Percentiles rank a stretch among this genome's conserved stretches.
Conservation (phyloP, 2,113 vertebrate species). For the Cyanistes caeruleus region DNA sequence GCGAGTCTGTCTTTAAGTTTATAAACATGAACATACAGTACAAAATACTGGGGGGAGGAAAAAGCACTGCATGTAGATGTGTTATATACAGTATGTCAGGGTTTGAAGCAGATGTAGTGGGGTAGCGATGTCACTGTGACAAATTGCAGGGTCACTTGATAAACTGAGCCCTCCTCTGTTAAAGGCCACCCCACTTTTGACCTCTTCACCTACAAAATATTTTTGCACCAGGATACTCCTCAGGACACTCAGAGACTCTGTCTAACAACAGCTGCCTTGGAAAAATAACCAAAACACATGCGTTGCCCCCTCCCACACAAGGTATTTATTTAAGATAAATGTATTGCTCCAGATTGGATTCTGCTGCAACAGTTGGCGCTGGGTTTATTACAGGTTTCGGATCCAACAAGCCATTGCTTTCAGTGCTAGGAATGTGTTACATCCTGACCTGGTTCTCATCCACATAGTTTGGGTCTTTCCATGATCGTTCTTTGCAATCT, state of each 20-base stretch:
- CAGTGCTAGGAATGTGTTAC: not conserved
- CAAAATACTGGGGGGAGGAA: not conserved
- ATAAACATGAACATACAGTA: not conserved
- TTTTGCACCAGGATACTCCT: not conserved
- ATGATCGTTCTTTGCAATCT: not conserved
- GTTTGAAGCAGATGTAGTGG: not conserved
- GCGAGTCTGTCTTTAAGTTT: not conserved
- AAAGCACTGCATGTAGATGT: fast-evolving
- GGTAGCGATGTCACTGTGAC: not conserved
- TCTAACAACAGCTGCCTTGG: slow-evolving; percentile 28
- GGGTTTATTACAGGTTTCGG: not conserved
- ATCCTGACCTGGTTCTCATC: not conserved
- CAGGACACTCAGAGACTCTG: not conserved
- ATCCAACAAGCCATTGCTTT: not conserved
- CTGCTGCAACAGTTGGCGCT: not conserved
- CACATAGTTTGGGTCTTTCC: not conserved
- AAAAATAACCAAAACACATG: not conserved
- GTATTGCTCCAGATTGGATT: not conserved
- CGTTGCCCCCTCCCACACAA: not conserved
- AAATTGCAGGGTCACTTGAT: not conserved
- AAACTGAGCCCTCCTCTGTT: not conserved
- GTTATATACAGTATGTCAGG: not conserved
- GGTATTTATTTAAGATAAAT: slow-evolving; percentile 34
- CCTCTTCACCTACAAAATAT: slow-evolving; percentile 32
- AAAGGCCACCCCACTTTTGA: not conserved